Conservation (phyloP, 2,888 invertebrate species). For the Panzeria rudis region DNA sequence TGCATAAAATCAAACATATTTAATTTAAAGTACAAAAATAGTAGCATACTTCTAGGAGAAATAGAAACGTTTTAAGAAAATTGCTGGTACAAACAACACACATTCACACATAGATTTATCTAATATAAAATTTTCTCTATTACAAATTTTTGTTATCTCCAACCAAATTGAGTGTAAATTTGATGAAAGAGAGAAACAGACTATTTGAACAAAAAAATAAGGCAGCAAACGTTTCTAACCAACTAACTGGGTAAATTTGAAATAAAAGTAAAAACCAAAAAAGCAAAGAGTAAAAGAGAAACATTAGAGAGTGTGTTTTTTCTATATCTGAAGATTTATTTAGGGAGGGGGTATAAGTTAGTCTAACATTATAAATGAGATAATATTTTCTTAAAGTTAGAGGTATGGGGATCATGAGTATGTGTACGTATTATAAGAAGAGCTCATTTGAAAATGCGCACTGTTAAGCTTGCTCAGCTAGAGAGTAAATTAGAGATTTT, state of each 20-base stretch:
- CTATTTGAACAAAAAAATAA: slow-evolving; percentile 11
- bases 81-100: neutral
- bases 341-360: neutral
- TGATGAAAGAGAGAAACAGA: slow-evolving; percentile 32
- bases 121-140: neutral
- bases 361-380: neutral
- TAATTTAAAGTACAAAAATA: neutral
- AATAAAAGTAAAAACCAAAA: slow-evolving; percentile 26
- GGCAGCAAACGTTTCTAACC: slow-evolving; percentile 37
- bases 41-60: slow-evolving; percentile 49
- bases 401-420: slow-evolving; percentile 51
- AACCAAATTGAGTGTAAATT: slow-evolving; percentile 47
- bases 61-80: slow-evolving; percentile 2
- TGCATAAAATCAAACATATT: neutral
- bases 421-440: slow-evolving; percentile 1
- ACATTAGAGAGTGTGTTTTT: slow-evolving; percentile 20
- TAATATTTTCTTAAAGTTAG: neutral
- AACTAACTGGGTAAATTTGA: slow-evolving; percentile 47
- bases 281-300: slow-evolving; percentile 5
- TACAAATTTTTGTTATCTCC: slow-evolving; percentile 6
- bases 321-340: neutral
- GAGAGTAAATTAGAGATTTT: slow-evolving; percentile 49
- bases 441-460: slow-evolving; percentile 80
- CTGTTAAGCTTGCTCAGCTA: slow-evolving; percentile 55
- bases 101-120: slow-evolving; percentile 7